Conservation (phyloP, 2,888 invertebrate genomes). For the Campoplex capitator region DNA sequence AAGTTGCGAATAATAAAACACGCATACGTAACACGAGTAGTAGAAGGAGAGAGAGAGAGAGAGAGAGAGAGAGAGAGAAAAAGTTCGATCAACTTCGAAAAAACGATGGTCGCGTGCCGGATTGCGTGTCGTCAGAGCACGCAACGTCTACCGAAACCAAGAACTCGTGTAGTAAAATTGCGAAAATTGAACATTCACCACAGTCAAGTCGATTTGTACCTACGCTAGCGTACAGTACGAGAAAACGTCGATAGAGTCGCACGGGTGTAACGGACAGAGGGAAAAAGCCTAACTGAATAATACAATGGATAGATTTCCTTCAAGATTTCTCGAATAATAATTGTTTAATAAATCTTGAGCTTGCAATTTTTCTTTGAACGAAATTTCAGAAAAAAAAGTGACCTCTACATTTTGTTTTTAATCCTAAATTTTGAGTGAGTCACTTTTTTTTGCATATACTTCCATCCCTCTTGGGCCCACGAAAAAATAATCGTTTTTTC, state of each 20-base stretch:
- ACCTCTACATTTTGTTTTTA: no score
- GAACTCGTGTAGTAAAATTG: constrained; percentile 9
- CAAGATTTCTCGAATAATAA: constrained; percentile 14
- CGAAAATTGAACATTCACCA: constrained; percentile 37
- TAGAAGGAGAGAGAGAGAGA: no score
- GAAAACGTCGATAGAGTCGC: constrained; percentile 45
- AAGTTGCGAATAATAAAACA: constrained; percentile 1
- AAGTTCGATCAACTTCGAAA: constrained; percentile 63
- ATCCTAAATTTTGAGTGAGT: no score
- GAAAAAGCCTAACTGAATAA: constrained; percentile 34
- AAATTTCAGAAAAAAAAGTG: background rate
- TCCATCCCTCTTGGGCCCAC: no score
- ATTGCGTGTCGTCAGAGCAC: constrained; percentile 50
- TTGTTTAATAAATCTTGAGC: constrained; percentile 11
- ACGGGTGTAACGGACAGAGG: background rate
- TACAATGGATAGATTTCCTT: constrained; percentile 15
- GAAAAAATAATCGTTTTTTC: no score
- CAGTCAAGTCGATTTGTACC: background rate
- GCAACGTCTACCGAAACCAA: constrained; percentile 21
- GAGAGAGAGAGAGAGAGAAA: background rate
- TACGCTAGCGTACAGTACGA: background rate
- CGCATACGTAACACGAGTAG: constrained; percentile 6
- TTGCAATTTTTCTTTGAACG: background rate
- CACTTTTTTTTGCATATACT: no score
- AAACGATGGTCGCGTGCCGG: constrained; percentile 54